A percentile compares a stretch with the other conserved stretches of the same genome.
Evolutionary conservation across 2,113 vertebrate genomes (phyloP).

Genomic region (Mustelus asterias): DNA sequence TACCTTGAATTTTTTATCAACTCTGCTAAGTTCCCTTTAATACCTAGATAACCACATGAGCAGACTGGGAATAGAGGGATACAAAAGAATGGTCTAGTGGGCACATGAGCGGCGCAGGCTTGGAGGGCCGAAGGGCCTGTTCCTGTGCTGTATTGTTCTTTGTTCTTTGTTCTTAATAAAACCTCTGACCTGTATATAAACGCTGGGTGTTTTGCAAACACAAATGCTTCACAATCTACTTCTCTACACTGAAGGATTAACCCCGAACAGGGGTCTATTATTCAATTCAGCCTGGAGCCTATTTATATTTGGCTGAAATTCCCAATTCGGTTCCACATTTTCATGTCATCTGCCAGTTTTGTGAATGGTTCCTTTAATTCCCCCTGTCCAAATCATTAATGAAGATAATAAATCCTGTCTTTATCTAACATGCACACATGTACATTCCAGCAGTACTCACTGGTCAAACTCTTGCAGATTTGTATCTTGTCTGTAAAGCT

Average conservation of each 20-base stretch:
- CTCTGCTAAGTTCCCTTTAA: too few relatives aligned
- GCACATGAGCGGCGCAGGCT: too few relatives aligned
- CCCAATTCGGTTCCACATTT: neutral
- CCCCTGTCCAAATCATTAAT: neutral
- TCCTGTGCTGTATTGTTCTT: too few relatives aligned
- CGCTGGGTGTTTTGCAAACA: too few relatives aligned
- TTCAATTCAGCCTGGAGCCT: neutral
- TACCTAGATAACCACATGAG: too few relatives aligned
- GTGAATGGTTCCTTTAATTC: neutral
- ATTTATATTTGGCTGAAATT: neutral
- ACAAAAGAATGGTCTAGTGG: too few relatives aligned
- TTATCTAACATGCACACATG: neutral
- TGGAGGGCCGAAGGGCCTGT: too few relatives aligned
- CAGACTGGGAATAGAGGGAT: too few relatives aligned
- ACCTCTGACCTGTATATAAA: too few relatives aligned
- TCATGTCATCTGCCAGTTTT: neutral
- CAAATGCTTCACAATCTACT: too few relatives aligned
- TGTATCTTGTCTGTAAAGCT: neutral
- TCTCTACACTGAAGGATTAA: neutral
- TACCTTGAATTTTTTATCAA: too few relatives aligned
- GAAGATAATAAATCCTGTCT: neutral
- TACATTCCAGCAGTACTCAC: neutral
- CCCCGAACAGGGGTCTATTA: neutral
- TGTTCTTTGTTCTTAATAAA: too few relatives aligned
- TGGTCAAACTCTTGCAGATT: neutral